These are phyloP conservation scores for Phaethornis superciliosus DNA, from an alignment of 2,113 vertebrate species.

Conservation along the genomic window DNA sequence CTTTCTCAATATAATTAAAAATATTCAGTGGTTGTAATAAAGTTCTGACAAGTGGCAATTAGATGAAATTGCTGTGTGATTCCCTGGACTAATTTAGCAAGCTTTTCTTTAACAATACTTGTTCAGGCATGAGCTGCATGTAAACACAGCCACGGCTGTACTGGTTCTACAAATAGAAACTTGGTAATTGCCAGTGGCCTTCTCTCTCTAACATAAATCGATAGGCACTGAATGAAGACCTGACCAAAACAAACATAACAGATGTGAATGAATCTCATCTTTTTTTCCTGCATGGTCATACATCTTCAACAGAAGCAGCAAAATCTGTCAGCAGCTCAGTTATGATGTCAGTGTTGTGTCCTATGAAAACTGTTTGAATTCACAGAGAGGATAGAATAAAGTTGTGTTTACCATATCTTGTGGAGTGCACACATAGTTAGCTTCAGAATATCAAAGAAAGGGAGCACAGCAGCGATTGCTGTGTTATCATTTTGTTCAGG, in stretches of 20 bases:
- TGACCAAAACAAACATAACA: not conserved
- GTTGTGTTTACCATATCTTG: not conserved
- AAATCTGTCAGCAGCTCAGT: not conserved
- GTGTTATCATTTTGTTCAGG: not conserved
- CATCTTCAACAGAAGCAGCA: not conserved
- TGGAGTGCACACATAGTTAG: conserved; percentile 27
- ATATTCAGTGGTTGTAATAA: conserved; percentile 28
- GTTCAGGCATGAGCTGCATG: not conserved
- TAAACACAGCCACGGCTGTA: not conserved
- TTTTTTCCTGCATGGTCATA: not conserved
- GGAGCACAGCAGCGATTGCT: not conserved
- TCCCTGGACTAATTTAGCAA: conserved; percentile 53
- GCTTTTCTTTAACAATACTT: conserved; percentile 19
- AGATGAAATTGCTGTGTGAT: conserved; percentile 46
- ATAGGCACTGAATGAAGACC: not conserved
- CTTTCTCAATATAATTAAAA: conserved; percentile 52
- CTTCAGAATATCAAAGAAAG: not conserved
- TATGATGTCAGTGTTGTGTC: not conserved
- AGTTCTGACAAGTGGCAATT: conserved; percentile 51
- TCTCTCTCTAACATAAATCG: not conserved
- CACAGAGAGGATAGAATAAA: not conserved
- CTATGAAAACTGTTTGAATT: not conserved
- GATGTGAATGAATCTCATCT: not conserved
- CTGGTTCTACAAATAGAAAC: not conserved
- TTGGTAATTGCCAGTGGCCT: not conserved